Evolutionary conservation across 2,113 vertebrate species (phyloP).

Genomic region (Strix aluco): DNA sequence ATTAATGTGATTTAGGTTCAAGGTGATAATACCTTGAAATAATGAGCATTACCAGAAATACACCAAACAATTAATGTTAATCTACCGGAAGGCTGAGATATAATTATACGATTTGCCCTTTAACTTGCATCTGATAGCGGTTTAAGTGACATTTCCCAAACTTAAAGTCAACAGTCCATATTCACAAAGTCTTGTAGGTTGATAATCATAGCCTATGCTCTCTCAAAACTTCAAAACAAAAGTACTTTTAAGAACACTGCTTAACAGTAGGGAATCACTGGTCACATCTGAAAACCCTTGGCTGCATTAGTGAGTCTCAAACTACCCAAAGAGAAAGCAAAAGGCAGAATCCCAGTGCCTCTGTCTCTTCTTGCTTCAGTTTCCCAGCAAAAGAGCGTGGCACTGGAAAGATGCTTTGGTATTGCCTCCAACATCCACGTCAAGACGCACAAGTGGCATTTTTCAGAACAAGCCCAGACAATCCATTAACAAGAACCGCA

Average conservation of each 20-base stretch:
- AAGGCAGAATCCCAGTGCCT: background rate
- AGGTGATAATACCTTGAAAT: background rate
- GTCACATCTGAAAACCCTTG: background rate
- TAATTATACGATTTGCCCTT: background rate
- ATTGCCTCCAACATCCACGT: background rate
- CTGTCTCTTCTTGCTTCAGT: background rate
- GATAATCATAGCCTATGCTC: background rate
- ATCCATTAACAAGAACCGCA: background rate
- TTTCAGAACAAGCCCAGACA: background rate
- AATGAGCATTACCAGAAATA: background rate
- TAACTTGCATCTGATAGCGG: background rate
- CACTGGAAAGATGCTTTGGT: background rate
- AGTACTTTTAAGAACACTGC: background rate
- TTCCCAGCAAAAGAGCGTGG: background rate
- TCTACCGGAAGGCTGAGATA: background rate
- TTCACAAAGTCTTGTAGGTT: background rate
- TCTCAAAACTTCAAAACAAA: background rate
- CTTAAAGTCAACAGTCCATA: background rate
- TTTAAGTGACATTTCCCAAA: background rate
- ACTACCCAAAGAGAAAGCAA: background rate
- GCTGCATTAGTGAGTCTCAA: background rate
- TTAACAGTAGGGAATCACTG: background rate
- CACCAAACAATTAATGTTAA: background rate
- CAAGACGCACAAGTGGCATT: background rate
- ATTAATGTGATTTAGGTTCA: background rate